Conservation (phyloP, 2,888 invertebrate genomes). For the Papilio demoleus region DNA sequence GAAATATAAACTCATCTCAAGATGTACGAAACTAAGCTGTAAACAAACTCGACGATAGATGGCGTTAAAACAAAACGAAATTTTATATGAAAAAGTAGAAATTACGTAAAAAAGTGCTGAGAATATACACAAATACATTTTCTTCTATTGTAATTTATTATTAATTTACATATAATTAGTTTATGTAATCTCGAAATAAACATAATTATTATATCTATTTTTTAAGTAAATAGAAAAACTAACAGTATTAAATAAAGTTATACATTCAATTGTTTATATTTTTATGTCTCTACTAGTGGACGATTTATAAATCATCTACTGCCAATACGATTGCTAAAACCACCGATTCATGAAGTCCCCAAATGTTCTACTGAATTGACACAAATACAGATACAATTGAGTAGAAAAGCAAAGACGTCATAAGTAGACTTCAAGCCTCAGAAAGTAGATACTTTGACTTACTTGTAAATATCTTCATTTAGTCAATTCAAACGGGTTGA, state of each 20-base stretch:
- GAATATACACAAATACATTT: too few relatives aligned
- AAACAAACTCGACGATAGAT: slow-evolving; percentile 3
- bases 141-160: too few relatives aligned
- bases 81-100: neutral
- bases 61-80: slow-evolving; percentile 18
- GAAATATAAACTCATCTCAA: neutral
- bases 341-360: neutral
- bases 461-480: neutral
- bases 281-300: neutral
- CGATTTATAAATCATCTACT: slow-evolving; percentile 17
- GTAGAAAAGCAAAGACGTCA: too few relatives aligned
- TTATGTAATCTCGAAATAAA: too few relatives aligned
- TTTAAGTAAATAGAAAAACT: too few relatives aligned
- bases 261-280: too few relatives aligned
- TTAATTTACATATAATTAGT: too few relatives aligned
- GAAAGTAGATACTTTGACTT: neutral
- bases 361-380: neutral
- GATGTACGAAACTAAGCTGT: neutral
- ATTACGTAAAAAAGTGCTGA: too few relatives aligned
- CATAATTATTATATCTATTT: too few relatives aligned
- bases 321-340: neutral
- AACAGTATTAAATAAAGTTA: too few relatives aligned
- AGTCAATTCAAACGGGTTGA: neutral
- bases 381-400: neutral
- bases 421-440: too few relatives aligned